Base-by-base conservation (phyloP, 2,113 vertebrate species). In the Myotis brandtii region DNA sequence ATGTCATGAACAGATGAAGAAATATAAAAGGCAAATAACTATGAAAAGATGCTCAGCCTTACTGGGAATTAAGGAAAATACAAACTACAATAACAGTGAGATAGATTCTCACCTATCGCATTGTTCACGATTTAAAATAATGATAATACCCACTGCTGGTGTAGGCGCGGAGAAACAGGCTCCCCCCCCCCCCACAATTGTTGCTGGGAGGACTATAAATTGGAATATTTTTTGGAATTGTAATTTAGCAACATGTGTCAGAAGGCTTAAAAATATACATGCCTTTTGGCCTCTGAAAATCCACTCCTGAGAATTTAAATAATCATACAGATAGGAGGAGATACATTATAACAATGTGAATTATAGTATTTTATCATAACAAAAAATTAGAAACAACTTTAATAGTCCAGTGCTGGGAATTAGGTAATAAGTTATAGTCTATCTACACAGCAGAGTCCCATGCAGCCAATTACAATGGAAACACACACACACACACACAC, bases 1-100 rank as follows among this genome's bases (percentile, higher is more conserved):
- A 81, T 95, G 86, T 94, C 92, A 94, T 20, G 69, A 95, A 76
- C 77, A 91, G 64, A 95, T 91, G 91, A 97, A 96, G 95, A 96
- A 96, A 94, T 96, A 86, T 25, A 96, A 97, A 97, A 97, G 85
- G 77, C 88, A 82, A 96, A 94, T 93, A 96, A 92, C 91, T 86
- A 87, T 54, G 89, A 92, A 97, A 97, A 91, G 83, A 97, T 70
- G 48, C 73, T 81, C 87, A 89, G 79, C 91, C 56, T 94, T 89
- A 93, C 69, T 66, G 52, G 95, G 84, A 96, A 97, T 97, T 97
- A 97, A 94, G 92, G 91, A 80, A 96, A 96, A 97, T 89, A 89
- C 79, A 96, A 97, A 93, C 91, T 87, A 95, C 59, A 93, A 23
- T 76, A 75, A 91, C 30, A 84, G 5, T 0, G 40, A 96, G 93